Percentiles rank a stretch among this genome's conserved stretches.
phyloP scores from a whole-genome alignment of 2,113 vertebrate species.

The Macrotus californicus region DNA sequence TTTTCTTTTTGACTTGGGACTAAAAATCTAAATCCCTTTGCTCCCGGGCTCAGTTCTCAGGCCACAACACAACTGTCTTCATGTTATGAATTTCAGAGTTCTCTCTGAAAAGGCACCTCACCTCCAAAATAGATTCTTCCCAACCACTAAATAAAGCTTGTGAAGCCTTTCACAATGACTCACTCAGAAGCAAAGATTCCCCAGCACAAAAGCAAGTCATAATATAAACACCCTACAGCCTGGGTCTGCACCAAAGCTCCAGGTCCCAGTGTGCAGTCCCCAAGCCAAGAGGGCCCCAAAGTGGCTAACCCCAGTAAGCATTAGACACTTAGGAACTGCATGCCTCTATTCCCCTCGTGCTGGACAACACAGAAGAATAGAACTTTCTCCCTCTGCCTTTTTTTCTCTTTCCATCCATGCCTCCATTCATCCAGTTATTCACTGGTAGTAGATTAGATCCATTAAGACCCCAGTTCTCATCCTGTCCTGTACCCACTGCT shows the following conservation, averaged over 20 bases:
- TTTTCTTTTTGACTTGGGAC: neutral
- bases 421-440: neutral
- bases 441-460: neutral
- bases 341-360: neutral
- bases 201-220: conserved; percentile 9
- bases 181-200: conserved; percentile 52
- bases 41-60: neutral
- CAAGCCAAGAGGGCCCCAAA: neutral
- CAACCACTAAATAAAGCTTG: neutral
- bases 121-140: conserved; percentile 55
- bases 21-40: neutral
- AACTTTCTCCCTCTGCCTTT: neutral
- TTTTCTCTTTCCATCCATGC: neutral
- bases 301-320: neutral
- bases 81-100: conserved; percentile 18
- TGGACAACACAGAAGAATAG: neutral
- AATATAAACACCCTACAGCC: neutral
- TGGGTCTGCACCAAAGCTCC: neutral
- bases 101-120: conserved; percentile 20
- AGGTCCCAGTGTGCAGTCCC: neutral
- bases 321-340: neutral
- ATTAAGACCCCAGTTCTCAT: neutral
- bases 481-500: neutral
- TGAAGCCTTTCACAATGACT: conserved; percentile 56
- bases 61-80: neutral